Evolutionary conservation across 2,113 vertebrate genomes (phyloP).

Genomic region (Gila orcuttii): DNA sequence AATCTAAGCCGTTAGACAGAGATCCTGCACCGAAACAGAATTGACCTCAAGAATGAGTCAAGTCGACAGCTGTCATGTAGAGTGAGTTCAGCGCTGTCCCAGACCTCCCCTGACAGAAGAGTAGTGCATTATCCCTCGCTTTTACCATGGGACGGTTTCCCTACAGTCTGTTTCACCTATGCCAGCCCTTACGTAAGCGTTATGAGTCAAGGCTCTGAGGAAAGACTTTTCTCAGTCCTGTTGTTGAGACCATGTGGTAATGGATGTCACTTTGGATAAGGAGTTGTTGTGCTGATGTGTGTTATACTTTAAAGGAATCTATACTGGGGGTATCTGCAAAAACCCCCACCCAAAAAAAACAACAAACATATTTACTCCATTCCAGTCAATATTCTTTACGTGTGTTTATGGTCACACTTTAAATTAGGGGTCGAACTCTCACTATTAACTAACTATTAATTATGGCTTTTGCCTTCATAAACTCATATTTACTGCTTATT

Average conservation of each 20-base stretch:
- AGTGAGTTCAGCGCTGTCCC: constrained; percentile 55
- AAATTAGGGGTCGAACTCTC: too few relatives aligned
- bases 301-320: neutral
- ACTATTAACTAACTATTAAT: too few relatives aligned
- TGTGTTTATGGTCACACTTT: too few relatives aligned
- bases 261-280: constrained; percentile 44
- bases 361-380: neutral
- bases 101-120: constrained; percentile 9
- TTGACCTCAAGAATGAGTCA: constrained; percentile 27
- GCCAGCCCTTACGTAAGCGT: neutral
- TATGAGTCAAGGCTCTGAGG: constrained; percentile 8
- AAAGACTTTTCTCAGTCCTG: constrained; percentile 47
- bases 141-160: constrained; percentile 25
- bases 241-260: constrained; percentile 29
- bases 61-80: constrained; percentile 63
- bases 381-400: neutral
- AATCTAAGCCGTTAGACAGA: neutral
- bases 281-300: constrained; percentile 14
- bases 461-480: too few relatives aligned
- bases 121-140: constrained; percentile 18
- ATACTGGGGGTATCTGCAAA: neutral
- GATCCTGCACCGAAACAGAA: neutral
- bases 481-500: too few relatives aligned
- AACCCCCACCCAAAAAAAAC: neutral
- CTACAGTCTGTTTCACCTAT: constrained; percentile 4